Evolutionary conservation across 2,888 invertebrate species (phyloP).

Genomic region (Amblyjoppa proteus): DNA sequence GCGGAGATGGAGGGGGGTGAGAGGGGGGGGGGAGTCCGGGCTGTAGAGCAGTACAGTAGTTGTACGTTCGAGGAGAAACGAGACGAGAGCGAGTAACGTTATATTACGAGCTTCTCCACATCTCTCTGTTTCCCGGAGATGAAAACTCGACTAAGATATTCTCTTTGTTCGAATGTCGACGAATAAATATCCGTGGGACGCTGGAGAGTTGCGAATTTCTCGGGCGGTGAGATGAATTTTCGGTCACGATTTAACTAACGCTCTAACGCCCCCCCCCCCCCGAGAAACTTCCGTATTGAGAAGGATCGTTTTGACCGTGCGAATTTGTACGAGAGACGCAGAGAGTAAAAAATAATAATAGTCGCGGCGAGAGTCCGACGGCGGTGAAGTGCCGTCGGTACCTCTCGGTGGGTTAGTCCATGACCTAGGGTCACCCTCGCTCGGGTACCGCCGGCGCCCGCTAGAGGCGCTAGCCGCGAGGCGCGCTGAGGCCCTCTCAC

Average conservation of each 20-base stretch:
- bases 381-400: conserved; percentile 18
- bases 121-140: not conserved
- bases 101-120: conserved; percentile 1
- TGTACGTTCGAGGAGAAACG: not conserved
- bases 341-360: not conserved
- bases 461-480: not conserved
- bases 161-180: conserved; percentile 3
- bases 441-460: not conserved
- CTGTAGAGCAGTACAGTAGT: not conserved
- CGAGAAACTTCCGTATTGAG: too few relatives aligned
- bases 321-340: too few relatives aligned
- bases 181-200: not conserved
- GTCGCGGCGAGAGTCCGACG: not conserved
- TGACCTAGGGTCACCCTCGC: conserved; percentile 63
- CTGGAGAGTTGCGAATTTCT: not conserved
- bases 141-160: not conserved
- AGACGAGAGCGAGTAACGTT: conserved; percentile 1
- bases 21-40: not conserved
- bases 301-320: too few relatives aligned
- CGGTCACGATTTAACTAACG: too few relatives aligned
- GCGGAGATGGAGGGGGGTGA: not conserved
- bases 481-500: conserved; percentile 21
- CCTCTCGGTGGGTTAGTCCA: conserved; percentile 56
- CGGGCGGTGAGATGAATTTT: not conserved
- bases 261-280: too few relatives aligned